phyloP scores from a whole-genome alignment of 2,113 vertebrate genomes.

The Nerophis ophidion region DNA sequence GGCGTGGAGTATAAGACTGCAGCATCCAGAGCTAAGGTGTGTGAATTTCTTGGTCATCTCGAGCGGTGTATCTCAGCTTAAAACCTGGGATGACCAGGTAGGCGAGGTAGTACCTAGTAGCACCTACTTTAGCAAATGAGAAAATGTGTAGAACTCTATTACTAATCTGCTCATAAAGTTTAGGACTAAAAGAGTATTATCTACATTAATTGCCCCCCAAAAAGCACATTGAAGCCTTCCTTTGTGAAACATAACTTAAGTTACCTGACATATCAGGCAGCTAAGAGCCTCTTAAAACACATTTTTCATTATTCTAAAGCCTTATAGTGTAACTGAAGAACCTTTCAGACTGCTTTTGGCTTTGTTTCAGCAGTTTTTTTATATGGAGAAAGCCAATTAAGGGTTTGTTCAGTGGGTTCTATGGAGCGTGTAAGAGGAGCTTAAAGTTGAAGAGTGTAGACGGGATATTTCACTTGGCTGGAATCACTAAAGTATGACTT shows the following conservation, averaged over 20 bases:
- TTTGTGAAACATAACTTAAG: neutral
- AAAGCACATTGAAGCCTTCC: neutral
- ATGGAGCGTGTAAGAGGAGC: neutral
- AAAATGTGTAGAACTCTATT: too few relatives aligned
- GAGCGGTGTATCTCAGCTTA: too few relatives aligned
- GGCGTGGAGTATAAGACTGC: too few relatives aligned
- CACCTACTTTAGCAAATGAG: too few relatives aligned
- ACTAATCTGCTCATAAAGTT: too few relatives aligned
- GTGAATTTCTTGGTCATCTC: too few relatives aligned
- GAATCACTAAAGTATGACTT: too few relatives aligned
- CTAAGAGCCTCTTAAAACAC: neutral
- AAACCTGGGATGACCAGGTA: too few relatives aligned
- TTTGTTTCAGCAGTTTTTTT: conserved; percentile 1
- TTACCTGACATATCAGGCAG: neutral
- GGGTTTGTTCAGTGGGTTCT: neutral
- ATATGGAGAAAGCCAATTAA: neutral
- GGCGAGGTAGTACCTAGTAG: too few relatives aligned
- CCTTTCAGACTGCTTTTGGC: neutral
- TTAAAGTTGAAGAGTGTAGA: neutral
- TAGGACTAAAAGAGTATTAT: too few relatives aligned
- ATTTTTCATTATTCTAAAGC: conserved; percentile 1
- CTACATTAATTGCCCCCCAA: too few relatives aligned
- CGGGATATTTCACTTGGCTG: neutral
- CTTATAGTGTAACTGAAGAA: conserved; percentile 2
- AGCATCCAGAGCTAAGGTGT: too few relatives aligned